Evolutionary conservation across 2,113 vertebrate genomes (phyloP).

Genomic region (Callospermophilus lateralis): DNA sequence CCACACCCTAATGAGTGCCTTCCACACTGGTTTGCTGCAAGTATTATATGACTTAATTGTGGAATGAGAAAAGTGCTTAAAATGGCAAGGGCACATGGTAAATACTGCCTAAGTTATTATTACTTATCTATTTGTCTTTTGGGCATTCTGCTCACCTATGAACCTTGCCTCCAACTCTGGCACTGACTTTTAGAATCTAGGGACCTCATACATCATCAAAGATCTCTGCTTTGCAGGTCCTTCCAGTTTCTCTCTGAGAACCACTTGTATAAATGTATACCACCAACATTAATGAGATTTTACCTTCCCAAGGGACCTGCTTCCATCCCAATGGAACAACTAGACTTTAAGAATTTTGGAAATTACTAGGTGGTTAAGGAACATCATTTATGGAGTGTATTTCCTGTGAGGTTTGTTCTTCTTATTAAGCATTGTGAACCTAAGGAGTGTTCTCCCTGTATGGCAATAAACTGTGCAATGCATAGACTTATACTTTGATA

Average conservation of each 20-base stretch:
- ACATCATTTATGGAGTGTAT: neutral
- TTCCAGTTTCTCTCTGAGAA: neutral
- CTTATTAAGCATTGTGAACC: neutral
- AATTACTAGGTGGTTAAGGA: neutral
- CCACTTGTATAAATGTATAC: neutral
- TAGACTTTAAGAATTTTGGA: neutral
- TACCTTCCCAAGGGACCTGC: neutral
- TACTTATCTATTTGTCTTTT: neutral
- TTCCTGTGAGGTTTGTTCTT: neutral
- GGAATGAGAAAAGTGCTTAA: neutral
- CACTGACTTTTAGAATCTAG: neutral
- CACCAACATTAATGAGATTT: neutral
- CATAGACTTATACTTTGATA: neutral
- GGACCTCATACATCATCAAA: neutral
- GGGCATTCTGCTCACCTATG: neutral
- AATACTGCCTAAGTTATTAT: neutral
- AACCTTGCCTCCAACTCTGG: neutral
- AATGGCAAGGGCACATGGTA: neutral
- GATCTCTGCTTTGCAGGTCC: neutral
- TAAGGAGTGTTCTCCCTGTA: neutral
- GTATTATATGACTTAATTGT: neutral
- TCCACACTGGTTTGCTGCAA: neutral
- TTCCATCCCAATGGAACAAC: neutral
- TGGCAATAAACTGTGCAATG: neutral
- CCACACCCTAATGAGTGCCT: neutral